Percentiles rank a stretch among this genome's conserved stretches.
phyloP scores from a whole-genome alignment of 2,113 vertebrate species.

The Spilogale gracilis region DNA sequence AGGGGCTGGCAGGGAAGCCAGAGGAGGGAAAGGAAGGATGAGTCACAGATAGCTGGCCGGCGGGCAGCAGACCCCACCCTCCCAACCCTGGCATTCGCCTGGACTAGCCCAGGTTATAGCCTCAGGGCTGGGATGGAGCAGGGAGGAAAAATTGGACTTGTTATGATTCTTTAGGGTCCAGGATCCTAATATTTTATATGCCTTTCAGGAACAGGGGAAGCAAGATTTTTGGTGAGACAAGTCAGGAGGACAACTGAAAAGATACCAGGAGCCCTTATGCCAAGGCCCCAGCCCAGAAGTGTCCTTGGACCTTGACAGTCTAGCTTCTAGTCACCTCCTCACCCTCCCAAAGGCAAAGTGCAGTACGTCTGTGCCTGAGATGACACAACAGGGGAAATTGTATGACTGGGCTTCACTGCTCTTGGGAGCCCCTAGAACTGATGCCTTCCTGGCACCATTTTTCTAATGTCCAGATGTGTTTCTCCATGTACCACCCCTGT shows the following conservation, averaged over 20 bases:
- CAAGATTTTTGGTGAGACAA: neutral
- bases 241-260: neutral
- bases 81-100: constrained; percentile 64
- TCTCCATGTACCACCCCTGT: neutral
- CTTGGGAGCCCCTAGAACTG: constrained; percentile 13
- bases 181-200: neutral
- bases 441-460: constrained; percentile 18
- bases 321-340: constrained; percentile 19
- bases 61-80: constrained; percentile 71
- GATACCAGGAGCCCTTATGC: neutral
- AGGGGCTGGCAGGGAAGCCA: constrained; percentile 62
- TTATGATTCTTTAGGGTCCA: constrained; percentile 9
- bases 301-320: neutral
- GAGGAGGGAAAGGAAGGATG: constrained; percentile 68
- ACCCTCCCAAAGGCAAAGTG: constrained; percentile 41
- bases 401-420: neutral
- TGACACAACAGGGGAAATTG: neutral
- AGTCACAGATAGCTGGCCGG: constrained; percentile 76
- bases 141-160: constrained; percentile 47
- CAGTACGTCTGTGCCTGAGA: constrained; percentile 30
- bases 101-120: constrained; percentile 80
- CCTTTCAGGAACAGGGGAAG: neutral
- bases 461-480: constrained; percentile 31
- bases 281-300: neutral
- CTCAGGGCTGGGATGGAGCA: constrained; percentile 51